phyloP scores from a whole-genome alignment of 2,113 vertebrate species.

The Cygnus atratus region DNA sequence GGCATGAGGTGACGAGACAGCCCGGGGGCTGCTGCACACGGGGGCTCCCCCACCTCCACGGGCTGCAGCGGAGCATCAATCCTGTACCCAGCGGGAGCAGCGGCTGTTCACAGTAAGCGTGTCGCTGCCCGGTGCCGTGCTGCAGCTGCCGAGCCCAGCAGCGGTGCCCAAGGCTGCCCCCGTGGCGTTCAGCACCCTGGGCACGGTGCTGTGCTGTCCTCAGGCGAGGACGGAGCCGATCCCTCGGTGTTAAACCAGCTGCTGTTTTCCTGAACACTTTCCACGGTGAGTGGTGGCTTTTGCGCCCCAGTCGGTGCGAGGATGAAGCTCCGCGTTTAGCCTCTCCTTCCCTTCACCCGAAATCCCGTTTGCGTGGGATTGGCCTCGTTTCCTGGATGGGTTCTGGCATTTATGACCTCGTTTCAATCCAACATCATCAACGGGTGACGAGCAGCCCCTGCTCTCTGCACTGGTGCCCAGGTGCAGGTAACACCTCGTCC shows the following conservation, averaged over 20 bases:
- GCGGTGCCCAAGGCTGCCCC: no score
- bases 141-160: no score
- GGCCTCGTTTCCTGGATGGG: neutral
- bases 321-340: neutral
- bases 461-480: no score
- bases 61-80: neutral
- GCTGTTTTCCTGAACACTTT: neutral
- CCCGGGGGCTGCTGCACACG: no score
- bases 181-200: fast-evolving
- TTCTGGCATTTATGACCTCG: neutral
- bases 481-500: no score
- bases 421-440: neutral
- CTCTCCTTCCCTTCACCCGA: no score
- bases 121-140: no score
- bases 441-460: no score
- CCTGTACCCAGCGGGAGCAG: no score
- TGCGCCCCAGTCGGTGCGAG: fast-evolving
- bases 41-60: neutral
- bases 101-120: neutral
- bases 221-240: fast-evolving
- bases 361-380: neutral
- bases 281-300: neutral
- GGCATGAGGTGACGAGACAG: neutral
- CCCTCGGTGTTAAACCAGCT: neutral
- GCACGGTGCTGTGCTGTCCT: fast-evolving